These are phyloP conservation scores for Bufo gargarizans DNA, from an alignment of 2,113 vertebrate genomes.

Conservation along the genomic window DNA sequence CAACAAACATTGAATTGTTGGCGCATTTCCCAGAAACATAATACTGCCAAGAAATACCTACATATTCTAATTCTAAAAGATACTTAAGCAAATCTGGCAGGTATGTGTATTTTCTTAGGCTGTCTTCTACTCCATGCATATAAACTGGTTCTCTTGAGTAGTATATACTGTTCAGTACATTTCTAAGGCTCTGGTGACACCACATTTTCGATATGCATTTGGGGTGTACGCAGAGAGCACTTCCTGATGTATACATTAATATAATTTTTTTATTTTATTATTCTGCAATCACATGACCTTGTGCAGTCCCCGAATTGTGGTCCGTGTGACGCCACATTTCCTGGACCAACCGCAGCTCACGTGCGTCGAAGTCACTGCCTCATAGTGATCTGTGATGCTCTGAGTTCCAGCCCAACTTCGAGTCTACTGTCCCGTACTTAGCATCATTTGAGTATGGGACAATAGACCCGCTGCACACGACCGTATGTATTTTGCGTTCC, in stretches of 20 bases:
- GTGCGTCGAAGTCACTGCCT: too few relatives aligned
- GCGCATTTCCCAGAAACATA: slow-evolving; percentile 32
- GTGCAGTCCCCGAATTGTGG: too few relatives aligned
- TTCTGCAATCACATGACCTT: too few relatives aligned
- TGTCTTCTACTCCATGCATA: background rate
- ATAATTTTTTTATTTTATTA: too few relatives aligned
- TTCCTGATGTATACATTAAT: background rate
- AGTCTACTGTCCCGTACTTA: too few relatives aligned
- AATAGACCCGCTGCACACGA: too few relatives aligned
- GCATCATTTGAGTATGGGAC: too few relatives aligned
- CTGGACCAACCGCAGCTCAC: too few relatives aligned
- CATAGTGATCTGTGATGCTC: too few relatives aligned
- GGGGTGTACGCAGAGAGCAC: background rate
- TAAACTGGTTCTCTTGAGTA: background rate
- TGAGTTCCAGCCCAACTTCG: too few relatives aligned
- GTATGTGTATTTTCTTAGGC: slow-evolving; percentile 15
- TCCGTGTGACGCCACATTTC: too few relatives aligned
- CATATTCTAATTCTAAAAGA: slow-evolving; percentile 29
- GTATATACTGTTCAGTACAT: background rate
- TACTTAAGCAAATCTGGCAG: background rate
- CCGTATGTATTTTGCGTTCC: too few relatives aligned
- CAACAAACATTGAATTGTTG: slow-evolving; percentile 35
- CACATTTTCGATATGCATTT: background rate
- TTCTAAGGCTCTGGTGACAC: background rate
- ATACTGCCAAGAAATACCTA: slow-evolving; percentile 34